These are phyloP conservation scores for Hyperopisus bebe DNA, from an alignment of 2,113 vertebrate species.

Conservation along the genomic window DNA sequence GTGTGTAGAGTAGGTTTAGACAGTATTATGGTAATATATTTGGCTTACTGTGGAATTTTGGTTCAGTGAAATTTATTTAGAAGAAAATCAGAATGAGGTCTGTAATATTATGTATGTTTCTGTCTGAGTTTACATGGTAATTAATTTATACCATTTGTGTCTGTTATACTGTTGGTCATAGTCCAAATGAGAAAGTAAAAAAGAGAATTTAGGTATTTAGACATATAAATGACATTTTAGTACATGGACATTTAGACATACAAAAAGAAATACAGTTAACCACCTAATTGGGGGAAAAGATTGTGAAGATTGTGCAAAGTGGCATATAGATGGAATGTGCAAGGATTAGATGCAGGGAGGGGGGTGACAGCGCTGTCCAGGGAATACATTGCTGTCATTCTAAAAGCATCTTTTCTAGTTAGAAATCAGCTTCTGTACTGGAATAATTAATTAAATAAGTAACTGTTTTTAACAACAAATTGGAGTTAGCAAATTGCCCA, in stretches of 20 bases:
- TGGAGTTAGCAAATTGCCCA: no score
- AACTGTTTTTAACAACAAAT: not conserved
- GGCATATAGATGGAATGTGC: not conserved
- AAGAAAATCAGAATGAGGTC: no score
- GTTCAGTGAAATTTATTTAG: not conserved
- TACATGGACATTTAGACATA: not conserved
- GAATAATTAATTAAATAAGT: not conserved
- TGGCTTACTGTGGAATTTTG: not conserved
- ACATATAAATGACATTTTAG: not conserved
- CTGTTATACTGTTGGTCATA: no score
- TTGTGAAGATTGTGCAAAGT: not conserved
- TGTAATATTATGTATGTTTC: no score
- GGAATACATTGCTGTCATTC: not conserved
- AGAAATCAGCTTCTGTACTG: not conserved
- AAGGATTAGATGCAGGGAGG: not conserved
- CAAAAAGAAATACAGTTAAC: not conserved
- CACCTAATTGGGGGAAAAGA: not conserved
- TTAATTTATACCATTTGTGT: no score
- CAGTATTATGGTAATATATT: not conserved
- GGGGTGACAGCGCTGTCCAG: not conserved
- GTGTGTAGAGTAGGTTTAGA: not conserved
- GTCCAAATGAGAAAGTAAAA: not conserved
- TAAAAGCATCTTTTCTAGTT: not conserved
- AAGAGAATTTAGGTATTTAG: not conserved
- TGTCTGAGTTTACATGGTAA: no score